These are phyloP conservation scores for Atractosteus spatula DNA, from an alignment of 2,113 vertebrate species.

Conservation along the genomic window DNA sequence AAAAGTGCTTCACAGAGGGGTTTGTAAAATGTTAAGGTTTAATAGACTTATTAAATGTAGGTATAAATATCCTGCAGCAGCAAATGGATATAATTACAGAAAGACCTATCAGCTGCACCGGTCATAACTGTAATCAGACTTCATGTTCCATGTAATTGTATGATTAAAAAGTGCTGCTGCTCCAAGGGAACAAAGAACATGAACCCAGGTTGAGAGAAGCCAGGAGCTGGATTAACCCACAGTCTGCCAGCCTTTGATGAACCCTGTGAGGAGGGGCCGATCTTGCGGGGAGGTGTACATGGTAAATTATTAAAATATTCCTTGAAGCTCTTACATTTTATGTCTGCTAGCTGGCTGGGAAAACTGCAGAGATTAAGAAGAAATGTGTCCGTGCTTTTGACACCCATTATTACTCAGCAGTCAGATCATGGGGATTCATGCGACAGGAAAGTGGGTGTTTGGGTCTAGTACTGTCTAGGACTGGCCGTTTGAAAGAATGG, in stretches of 20 bases:
- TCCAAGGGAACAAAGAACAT: neutral
- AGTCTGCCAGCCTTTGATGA: neutral
- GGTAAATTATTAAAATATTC: neutral
- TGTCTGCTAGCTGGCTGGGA: neutral
- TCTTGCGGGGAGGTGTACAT: neutral
- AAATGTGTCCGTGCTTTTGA: neutral
- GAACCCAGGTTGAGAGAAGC: neutral
- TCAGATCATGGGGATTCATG: neutral
- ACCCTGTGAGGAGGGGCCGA: neutral
- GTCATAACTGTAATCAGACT: constrained; percentile 6
- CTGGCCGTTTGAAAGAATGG: neutral
- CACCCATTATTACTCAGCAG: constrained; percentile 2
- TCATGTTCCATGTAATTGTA: constrained; percentile 10
- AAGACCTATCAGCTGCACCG: constrained; percentile 7
- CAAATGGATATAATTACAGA: constrained; percentile 12
- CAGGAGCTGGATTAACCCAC: neutral
- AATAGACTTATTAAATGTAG: neutral
- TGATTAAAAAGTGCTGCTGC: neutral
- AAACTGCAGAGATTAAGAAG: neutral
- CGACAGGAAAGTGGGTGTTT: neutral
- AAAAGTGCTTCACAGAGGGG: neutral
- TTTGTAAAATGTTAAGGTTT: constrained; percentile 4
- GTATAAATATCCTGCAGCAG: constrained; percentile 10
- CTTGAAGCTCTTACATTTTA: neutral
- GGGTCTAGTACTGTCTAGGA: neutral